These are phyloP conservation scores for Himalopsyche anomala DNA, from an alignment of 2,888 invertebrate species.

Conservation along the genomic window DNA sequence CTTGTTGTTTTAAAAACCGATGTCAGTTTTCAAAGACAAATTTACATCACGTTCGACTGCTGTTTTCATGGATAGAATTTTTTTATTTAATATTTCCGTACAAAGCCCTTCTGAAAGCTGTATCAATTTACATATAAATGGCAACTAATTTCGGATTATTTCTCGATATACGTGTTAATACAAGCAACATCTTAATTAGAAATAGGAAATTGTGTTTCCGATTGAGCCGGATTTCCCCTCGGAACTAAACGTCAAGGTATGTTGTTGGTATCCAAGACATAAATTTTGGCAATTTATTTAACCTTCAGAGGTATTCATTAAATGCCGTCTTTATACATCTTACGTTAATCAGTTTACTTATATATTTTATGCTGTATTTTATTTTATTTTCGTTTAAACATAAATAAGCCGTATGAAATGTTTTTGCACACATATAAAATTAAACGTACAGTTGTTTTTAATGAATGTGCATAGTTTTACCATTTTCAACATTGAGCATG, in stretches of 20 bases:
- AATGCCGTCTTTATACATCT: background rate
- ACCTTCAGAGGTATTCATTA: background rate
- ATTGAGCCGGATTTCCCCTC: constrained; percentile 6
- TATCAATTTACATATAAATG: constrained; percentile 31
- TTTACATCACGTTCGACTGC: too few species aligned
- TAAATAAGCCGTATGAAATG: too few species aligned
- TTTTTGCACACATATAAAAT: too few species aligned
- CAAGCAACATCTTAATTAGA: constrained; percentile 30
- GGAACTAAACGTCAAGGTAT: background rate
- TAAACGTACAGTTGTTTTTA: too few species aligned
- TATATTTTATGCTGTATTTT: too few species aligned
- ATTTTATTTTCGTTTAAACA: too few species aligned
- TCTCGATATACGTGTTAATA: background rate
- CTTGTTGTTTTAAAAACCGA: too few species aligned
- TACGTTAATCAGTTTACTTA: background rate
- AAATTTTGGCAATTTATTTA: background rate
- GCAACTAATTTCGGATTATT: background rate
- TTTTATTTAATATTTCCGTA: background rate
- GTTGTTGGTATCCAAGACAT: background rate
- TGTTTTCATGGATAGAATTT: background rate
- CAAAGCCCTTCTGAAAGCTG: background rate
- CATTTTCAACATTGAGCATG: too few species aligned
- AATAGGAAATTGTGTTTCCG: constrained; percentile 13
- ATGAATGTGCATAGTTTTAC: too few species aligned
- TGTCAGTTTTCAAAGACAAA: too few species aligned